A percentile compares a stretch with the other conserved stretches of the same genome.
These are phyloP conservation scores for Electrophaes corylata DNA, from an alignment of 2,888 invertebrate genomes.

Conservation along the genomic window DNA sequence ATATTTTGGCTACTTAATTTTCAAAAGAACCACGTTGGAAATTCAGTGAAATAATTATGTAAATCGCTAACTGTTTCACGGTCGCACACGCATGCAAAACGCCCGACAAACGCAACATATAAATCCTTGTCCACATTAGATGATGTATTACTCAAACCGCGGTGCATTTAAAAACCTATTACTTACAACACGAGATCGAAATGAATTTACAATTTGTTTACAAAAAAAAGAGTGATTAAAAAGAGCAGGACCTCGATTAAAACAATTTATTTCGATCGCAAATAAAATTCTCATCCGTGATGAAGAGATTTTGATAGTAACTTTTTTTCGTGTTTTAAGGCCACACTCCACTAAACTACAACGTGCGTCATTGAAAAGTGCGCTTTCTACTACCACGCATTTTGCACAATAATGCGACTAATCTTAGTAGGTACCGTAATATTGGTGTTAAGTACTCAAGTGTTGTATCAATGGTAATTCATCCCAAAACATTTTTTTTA, in stretches of 20 bases:
- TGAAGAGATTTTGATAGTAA: conserved; percentile 58
- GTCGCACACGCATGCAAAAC: conserved; percentile 23
- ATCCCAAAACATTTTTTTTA: no score
- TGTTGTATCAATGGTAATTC: no score
- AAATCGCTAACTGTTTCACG: conserved; percentile 13
- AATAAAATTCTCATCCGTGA: conserved; percentile 63
- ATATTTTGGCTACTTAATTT: background rate
- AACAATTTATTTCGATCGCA: conserved; percentile 57
- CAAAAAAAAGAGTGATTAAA: conserved; percentile 42
- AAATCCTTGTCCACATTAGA: conserved; percentile 48
- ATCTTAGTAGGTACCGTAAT: no score
- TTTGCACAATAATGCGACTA: no score
- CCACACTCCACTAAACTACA: background rate
- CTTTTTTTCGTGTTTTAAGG: conserved; percentile 34
- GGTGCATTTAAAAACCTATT: conserved; percentile 73
- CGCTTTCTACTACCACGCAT: no score
- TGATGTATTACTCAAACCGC: conserved; percentile 60
- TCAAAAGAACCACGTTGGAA: background rate
- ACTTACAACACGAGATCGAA: conserved; percentile 60
- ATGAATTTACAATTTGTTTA: conserved; percentile 62
- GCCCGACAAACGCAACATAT: conserved; percentile 47
- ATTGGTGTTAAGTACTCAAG: no score
- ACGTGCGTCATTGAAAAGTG: no score
- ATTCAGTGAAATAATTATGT: conserved; percentile 12
- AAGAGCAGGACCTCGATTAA: conserved; percentile 47